Conservation (phyloP, 1,140 invertebrate species). For the Zaprionus kolodkinae region DNA sequence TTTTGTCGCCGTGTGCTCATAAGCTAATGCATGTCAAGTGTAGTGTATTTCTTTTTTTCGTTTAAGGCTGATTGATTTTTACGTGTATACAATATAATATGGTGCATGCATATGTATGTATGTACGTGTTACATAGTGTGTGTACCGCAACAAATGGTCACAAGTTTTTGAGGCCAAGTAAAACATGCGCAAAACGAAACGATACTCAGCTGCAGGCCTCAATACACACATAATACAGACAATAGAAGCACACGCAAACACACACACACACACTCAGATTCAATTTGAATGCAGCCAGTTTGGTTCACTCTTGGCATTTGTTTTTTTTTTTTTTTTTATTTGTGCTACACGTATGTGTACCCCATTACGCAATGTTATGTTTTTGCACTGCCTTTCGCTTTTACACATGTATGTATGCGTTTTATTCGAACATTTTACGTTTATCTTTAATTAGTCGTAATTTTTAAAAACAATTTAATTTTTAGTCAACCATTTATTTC, state of each 20-base stretch:
- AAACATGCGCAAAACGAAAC: conserved; percentile 56
- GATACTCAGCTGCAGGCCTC: conserved; percentile 49
- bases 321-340: conserved; percentile 24
- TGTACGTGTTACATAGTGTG: conserved; percentile 5
- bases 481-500: conserved; percentile 28
- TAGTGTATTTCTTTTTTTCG: conserved; percentile 6
- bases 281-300: conserved; percentile 61
- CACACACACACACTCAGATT: conserved; percentile 21
- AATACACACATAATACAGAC: conserved; percentile 28
- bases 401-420: conserved; percentile 13
- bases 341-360: conserved; percentile 25
- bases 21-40: conserved; percentile 36
- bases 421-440: background rate
- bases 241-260: conserved; percentile 25
- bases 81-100: conserved; percentile 7
- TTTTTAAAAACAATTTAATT: background rate
- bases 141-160: conserved; percentile 40
- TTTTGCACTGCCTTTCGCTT: conserved; percentile 50
- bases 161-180: conserved; percentile 63
- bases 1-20: background rate
- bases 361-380: conserved; percentile 73
- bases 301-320: conserved; percentile 36
- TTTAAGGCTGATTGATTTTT: conserved; percentile 64
- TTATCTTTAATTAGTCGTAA: background rate
- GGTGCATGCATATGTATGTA: background rate